Percentiles rank a stretch among this genome's conserved stretches.
phyloP scores from a whole-genome alignment of 2,797 vertebrate genomes.

The Sphenodon punctatus region DNA sequence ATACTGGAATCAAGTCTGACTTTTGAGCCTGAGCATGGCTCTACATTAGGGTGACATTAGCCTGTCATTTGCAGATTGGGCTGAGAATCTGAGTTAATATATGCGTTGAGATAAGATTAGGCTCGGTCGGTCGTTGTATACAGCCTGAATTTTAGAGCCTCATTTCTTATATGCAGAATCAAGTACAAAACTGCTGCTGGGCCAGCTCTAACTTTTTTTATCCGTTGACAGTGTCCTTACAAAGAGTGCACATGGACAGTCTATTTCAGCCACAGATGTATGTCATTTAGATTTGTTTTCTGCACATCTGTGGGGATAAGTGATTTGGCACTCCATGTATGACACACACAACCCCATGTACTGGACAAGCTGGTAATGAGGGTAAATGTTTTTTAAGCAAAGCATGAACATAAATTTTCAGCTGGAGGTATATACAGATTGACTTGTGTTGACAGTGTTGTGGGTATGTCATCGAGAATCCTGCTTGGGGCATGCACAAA shows the following conservation, averaged over 20 bases:
- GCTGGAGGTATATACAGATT: conserved; percentile 20
- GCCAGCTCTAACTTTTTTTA: background rate
- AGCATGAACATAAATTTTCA: background rate
- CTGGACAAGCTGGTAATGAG: too few relatives aligned
- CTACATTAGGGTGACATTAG: too few relatives aligned
- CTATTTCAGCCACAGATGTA: background rate
- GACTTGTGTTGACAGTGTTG: too few relatives aligned
- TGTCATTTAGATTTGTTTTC: background rate
- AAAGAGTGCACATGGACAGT: background rate
- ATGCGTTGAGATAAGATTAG: background rate
- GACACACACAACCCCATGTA: background rate
- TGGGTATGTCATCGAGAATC: too few relatives aligned
- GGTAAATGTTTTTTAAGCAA: conserved; percentile 13
- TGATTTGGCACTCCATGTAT: accelerated
- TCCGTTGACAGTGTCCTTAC: background rate
- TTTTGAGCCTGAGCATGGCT: too few relatives aligned
- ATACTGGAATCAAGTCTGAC: too few relatives aligned
- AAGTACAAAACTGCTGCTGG: conserved; percentile 10
- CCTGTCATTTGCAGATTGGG: background rate
- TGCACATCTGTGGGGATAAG: background rate
- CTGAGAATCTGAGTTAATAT: background rate
- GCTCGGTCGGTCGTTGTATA: background rate
- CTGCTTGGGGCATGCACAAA: too few relatives aligned
- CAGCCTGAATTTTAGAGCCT: background rate
- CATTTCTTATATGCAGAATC: background rate